Base-by-base conservation (phyloP, 2,888 invertebrate species). In the Ichneumon xanthorius region DNA sequence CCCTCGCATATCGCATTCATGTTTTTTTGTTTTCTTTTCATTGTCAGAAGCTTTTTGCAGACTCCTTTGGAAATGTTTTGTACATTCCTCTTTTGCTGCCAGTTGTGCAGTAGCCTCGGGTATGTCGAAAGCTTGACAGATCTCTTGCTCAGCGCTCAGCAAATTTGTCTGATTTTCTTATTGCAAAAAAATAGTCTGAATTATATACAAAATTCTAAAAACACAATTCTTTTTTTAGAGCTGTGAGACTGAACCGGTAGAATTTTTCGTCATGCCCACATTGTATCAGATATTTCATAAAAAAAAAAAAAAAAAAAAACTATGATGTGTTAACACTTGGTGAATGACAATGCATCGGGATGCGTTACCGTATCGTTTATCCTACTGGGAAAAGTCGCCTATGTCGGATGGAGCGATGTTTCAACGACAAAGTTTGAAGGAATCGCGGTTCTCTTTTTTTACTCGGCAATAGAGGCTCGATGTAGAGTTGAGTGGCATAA, bases 21-120 rank as follows among this genome's bases (percentile, higher is more conserved):
- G 16, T 22, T 82, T 37, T 45, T 65, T 78, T 78, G 37, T 7
- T 11, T 79, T 83, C 16, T 55, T 58, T 80, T 68, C 79, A 83
- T 80, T 83, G 79, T 83, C 63, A 50, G n/a, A 68, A 73, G 63
- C 75, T 80, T 79, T 83, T 75, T 83, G 83, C 68, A 53, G 61
- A 63, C 50, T 68, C 50, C 22, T 11, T 22, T 58, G 26, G 26
- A 58, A 58, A 58, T 58, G 58, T 58, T 58, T 14, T 26, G 26
- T 26, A 3, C 58, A 19, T 19, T 37, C 9, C 19, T 40, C 4
- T 22, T 0, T 14, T 11, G 4, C 58, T 9, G 6, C n/a, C 65
- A 9, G 40, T 33, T 22, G 65, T 19, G 19, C 3, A 19, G 65
- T 40, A 58, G 55, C 22, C 19, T 22, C 26, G 58, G 11, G 1